A percentile compares a stretch with the other conserved stretches of the same genome.
phyloP scores from a whole-genome alignment of 2,113 vertebrate genomes.

The Lepisosteus osseus region DNA sequence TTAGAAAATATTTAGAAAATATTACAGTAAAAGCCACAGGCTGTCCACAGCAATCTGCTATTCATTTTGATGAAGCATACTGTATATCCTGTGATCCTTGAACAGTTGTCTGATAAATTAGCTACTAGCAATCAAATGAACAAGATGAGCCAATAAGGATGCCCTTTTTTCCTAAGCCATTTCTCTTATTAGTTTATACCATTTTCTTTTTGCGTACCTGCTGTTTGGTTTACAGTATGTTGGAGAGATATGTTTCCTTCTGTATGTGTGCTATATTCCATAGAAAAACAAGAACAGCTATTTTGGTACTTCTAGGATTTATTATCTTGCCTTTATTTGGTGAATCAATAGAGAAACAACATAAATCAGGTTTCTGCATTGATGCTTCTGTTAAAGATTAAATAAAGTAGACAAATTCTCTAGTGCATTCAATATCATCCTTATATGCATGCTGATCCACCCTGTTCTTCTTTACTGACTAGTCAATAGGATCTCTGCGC shows the following conservation, averaged over 20 bases:
- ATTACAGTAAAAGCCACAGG: no score
- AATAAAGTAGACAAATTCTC: constrained; percentile 1
- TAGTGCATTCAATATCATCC: background rate
- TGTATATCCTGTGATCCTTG: background rate
- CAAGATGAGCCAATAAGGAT: no score
- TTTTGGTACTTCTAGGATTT: background rate
- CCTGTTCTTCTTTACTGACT: background rate
- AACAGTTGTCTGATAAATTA: no score
- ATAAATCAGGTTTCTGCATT: background rate
- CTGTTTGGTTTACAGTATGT: no score
- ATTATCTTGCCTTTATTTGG: constrained; percentile 4
- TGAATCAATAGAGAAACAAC: background rate
- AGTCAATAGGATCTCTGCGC: background rate
- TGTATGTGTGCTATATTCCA: background rate
- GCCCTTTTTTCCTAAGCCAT: background rate
- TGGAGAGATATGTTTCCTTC: background rate
- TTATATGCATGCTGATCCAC: background rate
- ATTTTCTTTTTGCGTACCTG: no score
- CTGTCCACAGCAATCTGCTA: no score
- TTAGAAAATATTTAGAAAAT: no score
- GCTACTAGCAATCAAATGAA: no score
- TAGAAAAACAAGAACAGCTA: background rate
- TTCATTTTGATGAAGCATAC: background rate
- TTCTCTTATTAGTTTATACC: no score
- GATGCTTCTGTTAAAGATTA: background rate